phyloP scores from a whole-genome alignment of 2,797 vertebrate species.

The Acridotheres tristis region DNA sequence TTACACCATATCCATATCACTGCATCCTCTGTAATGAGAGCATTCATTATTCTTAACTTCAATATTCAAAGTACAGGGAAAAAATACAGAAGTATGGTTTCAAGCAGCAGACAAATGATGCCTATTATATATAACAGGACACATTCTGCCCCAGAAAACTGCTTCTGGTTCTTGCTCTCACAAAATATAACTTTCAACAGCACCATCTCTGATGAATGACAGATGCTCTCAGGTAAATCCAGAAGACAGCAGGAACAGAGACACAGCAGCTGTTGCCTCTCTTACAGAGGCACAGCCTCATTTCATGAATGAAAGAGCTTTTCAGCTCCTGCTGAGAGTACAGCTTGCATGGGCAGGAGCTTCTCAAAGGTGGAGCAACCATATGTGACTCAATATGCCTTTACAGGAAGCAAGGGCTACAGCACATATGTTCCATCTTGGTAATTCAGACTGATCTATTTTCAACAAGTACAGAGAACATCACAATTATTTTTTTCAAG shows the following conservation, averaged over 20 bases:
- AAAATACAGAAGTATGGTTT: background rate
- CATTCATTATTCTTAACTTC: background rate
- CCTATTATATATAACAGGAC: background rate
- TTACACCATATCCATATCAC: background rate
- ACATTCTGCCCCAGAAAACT: background rate
- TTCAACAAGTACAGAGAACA: background rate
- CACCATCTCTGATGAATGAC: background rate
- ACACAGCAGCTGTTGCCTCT: conserved; percentile 13
- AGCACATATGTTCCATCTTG: background rate
- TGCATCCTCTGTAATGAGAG: background rate
- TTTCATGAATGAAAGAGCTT: conserved; percentile 26
- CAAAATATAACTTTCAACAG: background rate
- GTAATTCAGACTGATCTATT: background rate
- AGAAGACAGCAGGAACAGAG: background rate
- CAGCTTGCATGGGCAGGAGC: background rate
- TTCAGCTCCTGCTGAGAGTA: conserved; percentile 20
- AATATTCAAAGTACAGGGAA: background rate
- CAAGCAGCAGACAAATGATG: background rate
- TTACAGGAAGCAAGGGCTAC: background rate
- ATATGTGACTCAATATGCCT: background rate
- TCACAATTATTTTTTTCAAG: background rate
- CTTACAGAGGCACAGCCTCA: background rate
- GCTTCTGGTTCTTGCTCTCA: background rate
- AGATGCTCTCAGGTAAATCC: conserved; percentile 1
- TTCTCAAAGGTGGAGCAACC: conserved; percentile 19